These are phyloP conservation scores for Plodia interpunctella DNA, from an alignment of 1,140 invertebrate genomes.

Conservation along the genomic window DNA sequence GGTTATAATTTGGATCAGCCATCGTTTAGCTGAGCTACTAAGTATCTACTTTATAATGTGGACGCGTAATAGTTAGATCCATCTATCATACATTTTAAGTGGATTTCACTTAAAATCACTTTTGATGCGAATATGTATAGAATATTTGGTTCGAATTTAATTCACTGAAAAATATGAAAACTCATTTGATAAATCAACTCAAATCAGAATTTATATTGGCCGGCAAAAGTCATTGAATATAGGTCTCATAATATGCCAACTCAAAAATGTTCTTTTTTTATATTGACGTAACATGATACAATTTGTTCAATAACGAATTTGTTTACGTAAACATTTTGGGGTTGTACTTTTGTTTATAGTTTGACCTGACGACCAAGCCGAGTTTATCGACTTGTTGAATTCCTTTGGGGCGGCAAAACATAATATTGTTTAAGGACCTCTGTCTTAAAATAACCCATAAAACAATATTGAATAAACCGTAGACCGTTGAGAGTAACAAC, in stretches of 20 bases:
- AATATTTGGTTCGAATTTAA: too few relatives aligned
- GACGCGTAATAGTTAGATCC: too few relatives aligned
- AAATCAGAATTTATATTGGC: too few relatives aligned
- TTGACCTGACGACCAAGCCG: neutral
- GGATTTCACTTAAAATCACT: too few relatives aligned
- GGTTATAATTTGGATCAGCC: slow-evolving; percentile 6
- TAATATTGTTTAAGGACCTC: neutral
- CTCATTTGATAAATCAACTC: neutral
- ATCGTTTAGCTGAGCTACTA: too few relatives aligned
- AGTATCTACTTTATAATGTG: too few relatives aligned
- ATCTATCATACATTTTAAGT: too few relatives aligned
- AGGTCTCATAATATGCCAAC: neutral
- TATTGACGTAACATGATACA: too few relatives aligned
- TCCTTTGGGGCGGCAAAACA: neutral
- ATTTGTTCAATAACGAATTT: neutral
- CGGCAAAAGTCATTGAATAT: too few relatives aligned
- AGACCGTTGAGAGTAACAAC: neutral
- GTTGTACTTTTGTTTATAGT: neutral
- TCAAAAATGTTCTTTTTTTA: neutral
- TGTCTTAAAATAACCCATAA: neutral
- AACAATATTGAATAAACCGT: neutral
- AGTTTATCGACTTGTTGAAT: neutral
- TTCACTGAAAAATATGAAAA: neutral
- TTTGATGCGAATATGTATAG: too few relatives aligned
- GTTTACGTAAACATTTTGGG: neutral